A percentile compares a stretch with the other conserved stretches of the same genome.
These are phyloP conservation scores for Tenrec ecaudatus DNA, from an alignment of 2,113 vertebrate species.

Conservation along the genomic window DNA sequence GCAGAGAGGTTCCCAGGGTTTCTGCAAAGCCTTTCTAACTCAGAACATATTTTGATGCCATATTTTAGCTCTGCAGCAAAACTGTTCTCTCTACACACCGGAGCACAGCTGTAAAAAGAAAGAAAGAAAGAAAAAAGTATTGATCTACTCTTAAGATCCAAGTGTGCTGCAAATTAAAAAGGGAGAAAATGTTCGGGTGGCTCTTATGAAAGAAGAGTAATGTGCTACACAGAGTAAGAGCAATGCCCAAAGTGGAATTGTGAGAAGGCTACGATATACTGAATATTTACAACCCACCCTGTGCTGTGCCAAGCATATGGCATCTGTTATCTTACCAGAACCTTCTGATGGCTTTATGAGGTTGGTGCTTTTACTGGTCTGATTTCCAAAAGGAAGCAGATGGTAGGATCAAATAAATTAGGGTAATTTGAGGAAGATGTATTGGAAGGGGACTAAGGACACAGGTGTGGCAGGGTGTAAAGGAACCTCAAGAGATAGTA, in stretches of 20 bases:
- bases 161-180: slow-evolving; percentile 82
- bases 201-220: slow-evolving; percentile 73
- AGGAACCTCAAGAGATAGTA: neutral
- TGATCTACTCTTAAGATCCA: slow-evolving; percentile 75
- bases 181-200: slow-evolving; percentile 74
- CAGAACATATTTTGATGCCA: slow-evolving; percentile 81
- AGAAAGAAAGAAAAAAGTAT: slow-evolving; percentile 74
- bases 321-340: neutral
- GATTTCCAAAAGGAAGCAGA: slow-evolving; percentile 10
- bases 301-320: neutral
- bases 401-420: neutral
- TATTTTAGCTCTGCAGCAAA: slow-evolving; percentile 76
- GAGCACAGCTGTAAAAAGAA: slow-evolving; percentile 73
- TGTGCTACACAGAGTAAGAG: slow-evolving; percentile 55
- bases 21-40: slow-evolving; percentile 79
- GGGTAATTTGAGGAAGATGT: neutral
- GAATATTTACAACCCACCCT: neutral
- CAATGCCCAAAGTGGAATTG: neutral
- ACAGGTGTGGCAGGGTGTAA: neutral
- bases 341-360: neutral
- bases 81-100: slow-evolving; percentile 66
- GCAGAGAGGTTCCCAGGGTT: slow-evolving; percentile 70
- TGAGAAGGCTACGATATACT: neutral
- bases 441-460: slow-evolving; percentile 46
- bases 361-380: neutral